These are phyloP conservation scores for Neodiprion virginianus DNA, from an alignment of 1,140 invertebrate species.

Conservation along the genomic window DNA sequence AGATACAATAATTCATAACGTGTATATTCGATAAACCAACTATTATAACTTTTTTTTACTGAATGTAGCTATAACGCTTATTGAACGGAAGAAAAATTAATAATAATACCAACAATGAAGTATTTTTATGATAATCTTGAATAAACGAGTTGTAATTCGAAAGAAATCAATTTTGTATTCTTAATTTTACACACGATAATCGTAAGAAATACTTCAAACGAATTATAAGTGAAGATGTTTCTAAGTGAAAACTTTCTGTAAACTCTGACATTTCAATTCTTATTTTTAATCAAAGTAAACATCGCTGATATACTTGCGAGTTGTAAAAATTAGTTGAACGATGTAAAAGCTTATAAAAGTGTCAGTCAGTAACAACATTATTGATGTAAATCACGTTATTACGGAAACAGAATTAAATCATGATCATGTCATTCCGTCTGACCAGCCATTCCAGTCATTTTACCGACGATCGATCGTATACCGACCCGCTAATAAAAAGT, in stretches of 20 bases:
- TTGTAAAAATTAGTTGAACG: no score
- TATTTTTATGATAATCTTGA: constrained; percentile 6
- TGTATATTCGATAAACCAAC: background rate
- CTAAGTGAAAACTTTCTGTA: no score
- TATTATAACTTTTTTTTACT: background rate
- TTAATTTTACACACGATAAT: no score
- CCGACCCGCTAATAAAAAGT: no score
- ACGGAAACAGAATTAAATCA: background rate
- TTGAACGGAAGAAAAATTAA: background rate
- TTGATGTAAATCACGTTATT: no score
- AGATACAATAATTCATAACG: background rate
- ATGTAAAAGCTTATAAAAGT: no score
- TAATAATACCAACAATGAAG: background rate
- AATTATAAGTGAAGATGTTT: no score
- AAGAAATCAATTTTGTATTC: background rate
- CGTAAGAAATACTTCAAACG: no score
- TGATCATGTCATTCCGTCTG: background rate
- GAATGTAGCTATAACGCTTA: background rate
- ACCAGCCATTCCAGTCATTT: background rate
- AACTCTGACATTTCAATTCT: no score
- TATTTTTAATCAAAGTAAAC: no score
- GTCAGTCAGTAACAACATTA: no score
- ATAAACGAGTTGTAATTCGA: background rate
- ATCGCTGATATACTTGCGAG: no score
- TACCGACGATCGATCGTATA: background rate